Evolutionary conservation across 2,113 vertebrate genomes (phyloP).

Genomic region (Muscicapa adusta): DNA sequence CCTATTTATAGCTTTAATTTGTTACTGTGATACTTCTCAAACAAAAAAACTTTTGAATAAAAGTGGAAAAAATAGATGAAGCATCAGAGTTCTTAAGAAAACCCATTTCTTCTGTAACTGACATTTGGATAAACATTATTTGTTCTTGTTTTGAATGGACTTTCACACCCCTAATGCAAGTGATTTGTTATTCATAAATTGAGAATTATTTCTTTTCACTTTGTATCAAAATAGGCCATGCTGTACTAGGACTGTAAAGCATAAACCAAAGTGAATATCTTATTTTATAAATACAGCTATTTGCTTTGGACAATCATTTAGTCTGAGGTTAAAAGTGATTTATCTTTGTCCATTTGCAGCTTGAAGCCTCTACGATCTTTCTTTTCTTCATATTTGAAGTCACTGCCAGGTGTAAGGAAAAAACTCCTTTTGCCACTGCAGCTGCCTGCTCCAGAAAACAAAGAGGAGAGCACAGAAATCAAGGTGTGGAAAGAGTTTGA

Average conservation of each 20-base stretch:
- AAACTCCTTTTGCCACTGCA: constrained; percentile 50
- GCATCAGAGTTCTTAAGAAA: background rate
- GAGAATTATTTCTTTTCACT: background rate
- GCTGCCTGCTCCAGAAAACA: constrained; percentile 33
- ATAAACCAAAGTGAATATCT: background rate
- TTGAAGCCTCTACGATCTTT: constrained; percentile 85
- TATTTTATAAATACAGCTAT: background rate
- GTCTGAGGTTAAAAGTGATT: background rate
- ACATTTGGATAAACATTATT: background rate
- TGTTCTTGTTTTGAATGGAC: background rate
- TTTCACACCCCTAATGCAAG: background rate
- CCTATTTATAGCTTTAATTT: background rate
- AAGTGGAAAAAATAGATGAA: background rate
- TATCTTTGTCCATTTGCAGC: constrained; percentile 63
- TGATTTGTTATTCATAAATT: background rate
- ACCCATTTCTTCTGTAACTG: background rate
- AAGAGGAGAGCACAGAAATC: background rate
- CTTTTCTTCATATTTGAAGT: constrained; percentile 87
- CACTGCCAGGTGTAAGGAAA: constrained; percentile 80
- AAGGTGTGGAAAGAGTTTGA: constrained; percentile 82
- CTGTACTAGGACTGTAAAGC: background rate
- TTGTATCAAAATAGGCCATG: background rate
- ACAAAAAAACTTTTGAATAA: background rate
- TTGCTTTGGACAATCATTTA: background rate
- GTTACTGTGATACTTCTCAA: background rate